Evolutionary conservation across 2,113 vertebrate species (phyloP), one percentile per base, ranked within the genome.

Genomic region (Hippocampus guttulatus): DNA sequence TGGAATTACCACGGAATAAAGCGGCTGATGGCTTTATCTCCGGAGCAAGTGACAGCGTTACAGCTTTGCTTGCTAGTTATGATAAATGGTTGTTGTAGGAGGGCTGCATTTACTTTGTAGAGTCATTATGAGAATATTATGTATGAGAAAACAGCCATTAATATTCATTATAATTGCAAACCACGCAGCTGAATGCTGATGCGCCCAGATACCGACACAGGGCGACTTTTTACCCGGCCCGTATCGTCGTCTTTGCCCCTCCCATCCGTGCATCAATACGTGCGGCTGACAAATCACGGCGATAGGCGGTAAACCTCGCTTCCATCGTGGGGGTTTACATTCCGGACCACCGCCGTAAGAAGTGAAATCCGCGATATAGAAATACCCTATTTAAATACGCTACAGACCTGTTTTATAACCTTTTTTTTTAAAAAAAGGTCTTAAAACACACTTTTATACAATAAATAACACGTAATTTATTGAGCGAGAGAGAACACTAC

Each of bases 161-260:
- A 91, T 91, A 91, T 91, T 90, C 89, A 91, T 91, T 91, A 90
- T 89, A 88, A 90, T 88, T 89, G 89, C 81, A 86, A 84, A 88
- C 83, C 75, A 79, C 84, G 82, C 80, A 83, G 87, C 83, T 89
- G 88, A 89, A 90, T 91, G 89, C 87, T 90, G 88, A 90, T 88
- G 80, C 73, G 69, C 70, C 74, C 38, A 47, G 68, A 82, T 73
- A 75, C 77, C 79, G 80, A 70, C 83, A 69, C 72, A 38, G 64
- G 68, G 68, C 55, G 64, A 54, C 57, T 76, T 54, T 30, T 75
- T 64, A 82, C 77, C 81, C 78, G 21, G 21, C 3, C 52, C 15
- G n/a, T 79, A 75, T 79, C 73, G 80, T 72, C 84, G 80, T 72
- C 84, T 75, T 81, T 67, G 21, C 14, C 33, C 33, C 33, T 58